A percentile compares a stretch with the other conserved stretches of the same genome.
Conservation (phyloP, 2,888 invertebrate species). For the Miltochrista miniata region DNA sequence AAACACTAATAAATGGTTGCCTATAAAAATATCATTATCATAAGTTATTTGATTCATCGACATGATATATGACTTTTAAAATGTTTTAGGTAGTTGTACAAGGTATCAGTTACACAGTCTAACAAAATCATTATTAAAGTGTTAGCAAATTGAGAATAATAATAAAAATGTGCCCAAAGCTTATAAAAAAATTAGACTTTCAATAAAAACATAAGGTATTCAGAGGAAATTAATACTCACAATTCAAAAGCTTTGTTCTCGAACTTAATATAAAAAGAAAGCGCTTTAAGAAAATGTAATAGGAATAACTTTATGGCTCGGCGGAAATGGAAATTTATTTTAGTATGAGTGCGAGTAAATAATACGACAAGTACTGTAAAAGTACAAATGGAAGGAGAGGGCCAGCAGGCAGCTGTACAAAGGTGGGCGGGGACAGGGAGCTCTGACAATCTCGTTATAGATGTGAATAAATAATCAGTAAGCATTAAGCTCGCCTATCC, state of each 20-base stretch:
- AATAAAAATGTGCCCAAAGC: constrained; percentile 19
- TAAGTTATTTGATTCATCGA: not conserved
- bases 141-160: too few species aligned
- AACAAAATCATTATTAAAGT: too few species aligned
- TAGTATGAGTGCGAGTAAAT: constrained; percentile 59
- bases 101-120: not conserved
- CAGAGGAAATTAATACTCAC: constrained; percentile 23
- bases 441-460: constrained; percentile 80
- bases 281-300: constrained; percentile 51
- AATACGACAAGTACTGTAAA: constrained; percentile 44
- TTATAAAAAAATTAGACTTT: constrained; percentile 38
- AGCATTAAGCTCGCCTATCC: constrained; percentile 71
- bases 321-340: constrained; percentile 62
- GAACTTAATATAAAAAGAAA: constrained; percentile 42
- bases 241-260: constrained; percentile 28
- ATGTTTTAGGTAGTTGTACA: not conserved
- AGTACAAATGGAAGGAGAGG: constrained; percentile 61
- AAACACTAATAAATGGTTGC: not conserved
- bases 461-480: constrained; percentile 82
- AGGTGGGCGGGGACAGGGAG: constrained; percentile 55
- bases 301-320: constrained; percentile 60
- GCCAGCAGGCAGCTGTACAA: constrained; percentile 51
- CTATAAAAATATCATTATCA: not conserved
- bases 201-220: constrained; percentile 43
- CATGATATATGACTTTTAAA: not conserved